Evolutionary conservation across 2,797 vertebrate species (phyloP), one percentile per base, ranked within the genome.

Genomic region (Strix occidentalis): DNA sequence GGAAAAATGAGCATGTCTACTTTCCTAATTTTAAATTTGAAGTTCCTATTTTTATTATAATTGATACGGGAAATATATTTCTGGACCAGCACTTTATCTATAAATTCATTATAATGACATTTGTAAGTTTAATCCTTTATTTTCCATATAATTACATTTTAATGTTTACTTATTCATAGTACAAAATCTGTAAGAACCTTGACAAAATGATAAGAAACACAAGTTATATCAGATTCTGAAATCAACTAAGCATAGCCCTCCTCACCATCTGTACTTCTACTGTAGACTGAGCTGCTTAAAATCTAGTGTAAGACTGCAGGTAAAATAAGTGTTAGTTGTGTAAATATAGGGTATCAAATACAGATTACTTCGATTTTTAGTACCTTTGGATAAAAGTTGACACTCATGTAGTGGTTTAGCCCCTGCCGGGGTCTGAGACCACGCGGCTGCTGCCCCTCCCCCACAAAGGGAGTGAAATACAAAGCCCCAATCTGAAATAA

Each of bases 71-170:
- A 95, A 93, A 77, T 78, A 29, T 84, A 93, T 95, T 93, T 95
- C 68, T 92, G 68, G 56, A 84, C 35, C 23, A 66, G 54, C 63
- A 72, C 68, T 92, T 87, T 19, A 74, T 45, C 69, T 95, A 39
- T 90, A 89, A 94, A 90, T 92, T 93, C 33, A 77, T 92, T 87
- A 71, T 71, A 80, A 89, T 92, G 56, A 50, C 81, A 90, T 93
- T 94, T 92, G 13, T 64, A 80, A 77, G 6, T 68, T 80, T 84
- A 80, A 87, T 93, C 29, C 26, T 94, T 74, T 95, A 87, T 93
- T 96, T 95, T 93, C 86, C 88, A 87, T 57, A 16, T 93, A 93
- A 93, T 96, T 95, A 63, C 61, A 39, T 95, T 96, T 93, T 88
- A 90, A 93, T 87, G 17, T 90, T 89, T 63, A 84, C 75, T 89